These are phyloP conservation scores for Ophion obscuratus DNA, from an alignment of 2,888 invertebrate genomes.

Conservation along the genomic window DNA sequence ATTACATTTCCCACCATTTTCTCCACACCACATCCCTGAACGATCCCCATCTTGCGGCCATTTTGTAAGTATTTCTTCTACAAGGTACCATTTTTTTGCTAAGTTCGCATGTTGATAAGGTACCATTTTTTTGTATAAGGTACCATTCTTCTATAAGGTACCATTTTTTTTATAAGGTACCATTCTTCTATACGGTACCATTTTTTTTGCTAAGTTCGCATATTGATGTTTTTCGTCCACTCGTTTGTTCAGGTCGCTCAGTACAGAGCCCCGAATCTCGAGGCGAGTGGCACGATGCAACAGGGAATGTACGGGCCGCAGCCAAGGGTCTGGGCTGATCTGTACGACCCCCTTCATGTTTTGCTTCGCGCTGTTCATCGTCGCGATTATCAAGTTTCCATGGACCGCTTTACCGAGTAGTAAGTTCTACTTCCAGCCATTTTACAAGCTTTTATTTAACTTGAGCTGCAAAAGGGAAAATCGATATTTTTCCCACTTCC, in stretches of 20 bases:
- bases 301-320: conserved; percentile 96
- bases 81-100: not conserved
- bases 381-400: conserved; percentile 96
- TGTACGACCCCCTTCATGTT: conserved; percentile 97
- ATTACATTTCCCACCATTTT: too few relatives aligned
- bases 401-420: conserved; percentile 96
- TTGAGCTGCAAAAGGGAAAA: not conserved
- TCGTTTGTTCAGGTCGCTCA: conserved; percentile 88
- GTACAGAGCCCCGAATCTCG: conserved; percentile 95
- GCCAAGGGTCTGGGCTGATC: conserved; percentile 94
- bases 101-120: too few relatives aligned
- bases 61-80: not conserved
- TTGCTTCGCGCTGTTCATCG: conserved; percentile 95
- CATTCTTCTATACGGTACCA: not conserved
- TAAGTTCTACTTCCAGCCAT: conserved; percentile 84
- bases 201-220: not conserved
- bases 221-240: not conserved
- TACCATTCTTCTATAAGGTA: not conserved
- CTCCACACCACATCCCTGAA: too few relatives aligned
- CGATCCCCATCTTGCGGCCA: too few relatives aligned
- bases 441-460: not conserved
- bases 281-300: conserved; percentile 89
- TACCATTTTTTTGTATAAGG: too few relatives aligned
- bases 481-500: too few relatives aligned
- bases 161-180: not conserved